phyloP scores from a whole-genome alignment of 2,113 vertebrate genomes.

The Cyanocitta stelleri region DNA sequence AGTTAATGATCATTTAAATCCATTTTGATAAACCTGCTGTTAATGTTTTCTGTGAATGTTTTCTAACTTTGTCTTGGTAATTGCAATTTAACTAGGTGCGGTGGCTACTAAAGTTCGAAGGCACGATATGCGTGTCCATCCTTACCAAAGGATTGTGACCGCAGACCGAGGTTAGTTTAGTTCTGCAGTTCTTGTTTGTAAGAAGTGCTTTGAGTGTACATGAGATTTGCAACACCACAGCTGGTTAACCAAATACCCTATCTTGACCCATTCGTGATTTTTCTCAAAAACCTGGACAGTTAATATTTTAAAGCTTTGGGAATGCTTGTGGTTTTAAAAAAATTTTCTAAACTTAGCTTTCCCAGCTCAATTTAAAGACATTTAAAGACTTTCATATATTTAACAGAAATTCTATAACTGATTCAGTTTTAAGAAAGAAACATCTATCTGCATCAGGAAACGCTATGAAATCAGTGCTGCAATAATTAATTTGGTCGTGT shows the following conservation, averaged over 20 bases:
- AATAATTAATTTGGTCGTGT: neutral
- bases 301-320: conserved; percentile 14
- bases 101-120: conserved; percentile 99
- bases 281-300: neutral
- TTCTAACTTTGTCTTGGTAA: conserved; percentile 97
- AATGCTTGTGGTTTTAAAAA: neutral
- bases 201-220: conserved; percentile 74
- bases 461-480: conserved; percentile 57
- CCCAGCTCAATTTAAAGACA: conserved; percentile 52
- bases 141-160: conserved; percentile 99
- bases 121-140: conserved; percentile 99
- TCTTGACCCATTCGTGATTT: conserved; percentile 26
- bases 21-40: conserved; percentile 90
- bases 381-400: neutral
- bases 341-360: neutral
- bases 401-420: conserved; percentile 31
- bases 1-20: conserved; percentile 81
- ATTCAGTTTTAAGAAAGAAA: conserved; percentile 29
- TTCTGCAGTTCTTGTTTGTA: conserved; percentile 84
- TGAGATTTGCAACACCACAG: conserved; percentile 80
- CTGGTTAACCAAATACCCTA: conserved; percentile 63
- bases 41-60: conserved; percentile 81
- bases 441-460: conserved; percentile 35
- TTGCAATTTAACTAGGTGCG: conserved; percentile 99
- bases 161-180: conserved; percentile 99